Evolutionary conservation across 2,888 invertebrate species (phyloP), one percentile per base, ranked within the genome.

Genomic region (Pogonocherus hispidulus): DNA sequence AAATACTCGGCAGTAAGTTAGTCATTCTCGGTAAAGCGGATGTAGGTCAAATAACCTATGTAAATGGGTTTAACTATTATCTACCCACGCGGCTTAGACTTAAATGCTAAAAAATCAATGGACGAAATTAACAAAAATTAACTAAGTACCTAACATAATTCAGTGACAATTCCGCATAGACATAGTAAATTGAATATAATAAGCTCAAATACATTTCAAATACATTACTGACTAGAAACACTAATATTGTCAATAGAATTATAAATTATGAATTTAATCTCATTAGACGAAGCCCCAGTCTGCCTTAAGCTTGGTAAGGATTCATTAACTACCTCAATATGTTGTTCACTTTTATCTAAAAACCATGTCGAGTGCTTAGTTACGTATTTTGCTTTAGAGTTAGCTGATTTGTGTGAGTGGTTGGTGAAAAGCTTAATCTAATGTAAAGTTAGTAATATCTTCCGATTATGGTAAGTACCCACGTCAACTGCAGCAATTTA

Each of bases 241-340:
- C 20, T 51, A 51, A 62, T 62, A 37, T 51, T 41, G 14, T 62
- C 67, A 69, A 75, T 72, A 68, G 70, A 68, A 75, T 72, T 76
- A 76, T 66, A 72, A 71, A 67, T 67, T 70, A 73, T 73, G 44
- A 74, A 70, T 74, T 76, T 78, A 80, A 80, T 80, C 80, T 67
- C 46, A 76, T 80, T 80, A 80, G 55, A 49, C 52, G 79, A 78
- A 80, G 76, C 80, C 79, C 66, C 56, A 67, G 52, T 47, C 67
- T 62, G 41, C 67, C 60, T 54, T 44, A 37, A 49, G 41, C 63
- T 56, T 62, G 66, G 62, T 75, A 73, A 67, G 75, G 75, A 69
- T 75, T 73, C 75, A 67, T 70, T 63, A 63, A 47, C 60, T 69
- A 71, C 57, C 49, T 69, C 41, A 35, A 63, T 70, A 56, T 46